phyloP scores from a whole-genome alignment of 2,797 vertebrate genomes.

The Malacoraja senta region DNA sequence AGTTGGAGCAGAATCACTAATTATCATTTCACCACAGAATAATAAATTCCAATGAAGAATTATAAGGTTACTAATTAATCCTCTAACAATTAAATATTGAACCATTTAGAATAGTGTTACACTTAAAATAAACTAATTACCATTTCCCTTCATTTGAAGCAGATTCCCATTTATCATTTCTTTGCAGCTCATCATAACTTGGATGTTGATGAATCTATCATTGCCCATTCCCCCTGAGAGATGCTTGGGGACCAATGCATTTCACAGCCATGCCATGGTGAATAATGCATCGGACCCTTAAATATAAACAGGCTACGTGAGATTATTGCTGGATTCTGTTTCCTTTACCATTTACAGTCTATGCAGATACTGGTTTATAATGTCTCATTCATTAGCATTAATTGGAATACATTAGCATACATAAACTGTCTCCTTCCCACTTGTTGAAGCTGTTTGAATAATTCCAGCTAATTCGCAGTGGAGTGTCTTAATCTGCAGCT shows the following conservation, averaged over 20 bases:
- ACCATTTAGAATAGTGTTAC: background rate
- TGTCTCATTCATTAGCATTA: slow-evolving; percentile 11
- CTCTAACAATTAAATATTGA: background rate
- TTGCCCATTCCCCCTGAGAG: background rate
- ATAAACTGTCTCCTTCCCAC: background rate
- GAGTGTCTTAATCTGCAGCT: slow-evolving; percentile 31
- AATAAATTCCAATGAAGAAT: background rate
- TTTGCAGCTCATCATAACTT: background rate
- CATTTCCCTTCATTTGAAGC: background rate
- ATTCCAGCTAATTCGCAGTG: slow-evolving; percentile 7
- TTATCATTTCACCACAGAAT: background rate
- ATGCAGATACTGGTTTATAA: background rate
- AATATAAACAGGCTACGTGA: background rate
- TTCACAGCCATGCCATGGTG: background rate
- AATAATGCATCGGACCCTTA: background rate
- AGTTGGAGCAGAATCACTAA: background rate
- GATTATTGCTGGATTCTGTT: background rate
- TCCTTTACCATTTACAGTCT: background rate
- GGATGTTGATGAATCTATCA: background rate
- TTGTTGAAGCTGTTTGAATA: slow-evolving; percentile 36
- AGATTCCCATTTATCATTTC: background rate
- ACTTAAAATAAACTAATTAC: background rate
- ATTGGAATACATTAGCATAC: slow-evolving; percentile 28
- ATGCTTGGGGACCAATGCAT: background rate
- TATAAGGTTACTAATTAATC: background rate